Percentiles rank a stretch among this genome's conserved stretches.
phyloP scores from a whole-genome alignment of 1,140 invertebrate genomes.

The Drosophila subobscura region DNA sequence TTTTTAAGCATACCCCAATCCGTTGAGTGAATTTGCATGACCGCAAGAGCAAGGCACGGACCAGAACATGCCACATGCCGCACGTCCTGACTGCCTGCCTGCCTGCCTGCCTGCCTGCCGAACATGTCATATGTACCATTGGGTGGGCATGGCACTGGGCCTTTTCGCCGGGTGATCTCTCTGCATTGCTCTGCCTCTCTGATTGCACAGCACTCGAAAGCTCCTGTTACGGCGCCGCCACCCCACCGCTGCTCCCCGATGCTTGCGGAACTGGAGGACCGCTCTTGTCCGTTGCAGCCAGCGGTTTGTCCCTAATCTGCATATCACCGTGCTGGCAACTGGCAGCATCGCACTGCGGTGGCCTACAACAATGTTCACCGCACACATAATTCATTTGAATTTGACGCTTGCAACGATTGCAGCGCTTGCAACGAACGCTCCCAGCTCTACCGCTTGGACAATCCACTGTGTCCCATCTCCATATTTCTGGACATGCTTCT shows the following conservation, averaged over 20 bases:
- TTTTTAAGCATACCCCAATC: slow-evolving; percentile 24
- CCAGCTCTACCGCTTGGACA: too few species aligned
- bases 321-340: slow-evolving; percentile 15
- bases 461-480: too few species aligned
- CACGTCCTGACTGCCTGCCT: not conserved
- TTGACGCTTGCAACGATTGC: slow-evolving; percentile 29
- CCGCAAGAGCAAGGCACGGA: slow-evolving; percentile 10
- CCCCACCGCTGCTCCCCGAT: too few species aligned
- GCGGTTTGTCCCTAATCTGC: slow-evolving; percentile 37
- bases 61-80: too few species aligned
- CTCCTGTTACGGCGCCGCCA: slow-evolving; percentile 32
- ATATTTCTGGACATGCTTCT: too few species aligned
- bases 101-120: not conserved
- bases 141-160: slow-evolving; percentile 15
- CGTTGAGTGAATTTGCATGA: slow-evolving; percentile 42
- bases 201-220: slow-evolving; percentile 54
- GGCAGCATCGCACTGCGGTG: not conserved
- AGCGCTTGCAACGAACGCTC: not conserved
- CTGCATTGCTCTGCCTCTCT: slow-evolving; percentile 14
- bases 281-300: too few species aligned
- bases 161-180: slow-evolving; percentile 10
- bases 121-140: slow-evolving; percentile 6
- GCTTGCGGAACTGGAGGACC: too few species aligned
- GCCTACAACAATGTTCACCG: slow-evolving; percentile 26
- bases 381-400: slow-evolving; percentile 69